Conservation (phyloP, 2,797 vertebrate genomes). For the Tokudaia muenninki region DNA sequence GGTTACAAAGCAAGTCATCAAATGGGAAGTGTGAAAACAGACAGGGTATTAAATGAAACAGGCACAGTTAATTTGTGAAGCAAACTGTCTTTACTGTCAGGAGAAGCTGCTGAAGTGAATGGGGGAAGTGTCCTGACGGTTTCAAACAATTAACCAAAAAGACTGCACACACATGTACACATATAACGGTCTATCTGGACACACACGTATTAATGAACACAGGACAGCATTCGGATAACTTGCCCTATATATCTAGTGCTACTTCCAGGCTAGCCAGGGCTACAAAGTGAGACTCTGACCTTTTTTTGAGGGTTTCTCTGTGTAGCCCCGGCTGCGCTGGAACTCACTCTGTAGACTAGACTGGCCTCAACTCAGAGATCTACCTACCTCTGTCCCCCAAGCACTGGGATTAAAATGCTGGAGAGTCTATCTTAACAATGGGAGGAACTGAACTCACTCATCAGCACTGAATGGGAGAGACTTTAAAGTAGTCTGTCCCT, state of each 20-base stretch:
- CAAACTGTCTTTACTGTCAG: conserved; percentile 10
- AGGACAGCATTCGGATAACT: neutral
- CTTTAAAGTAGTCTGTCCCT: neutral
- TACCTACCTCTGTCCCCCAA: neutral
- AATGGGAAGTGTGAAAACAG: neutral
- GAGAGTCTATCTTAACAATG: conserved; percentile 34
- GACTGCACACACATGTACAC: neutral
- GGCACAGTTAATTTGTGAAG: neutral
- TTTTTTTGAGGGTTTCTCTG: neutral
- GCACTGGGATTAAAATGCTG: neutral
- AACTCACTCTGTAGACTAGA: neutral
- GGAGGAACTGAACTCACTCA: neutral
- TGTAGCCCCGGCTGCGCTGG: neutral
- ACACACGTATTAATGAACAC: neutral
- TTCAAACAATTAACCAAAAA: conserved; percentile 16
- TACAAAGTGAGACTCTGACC: neutral
- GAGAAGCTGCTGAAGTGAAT: neutral
- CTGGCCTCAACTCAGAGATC: neutral
- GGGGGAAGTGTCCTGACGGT: neutral
- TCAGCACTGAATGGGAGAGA: neutral
- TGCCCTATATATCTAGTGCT: neutral
- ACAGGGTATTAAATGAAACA: neutral
- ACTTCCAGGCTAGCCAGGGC: neutral
- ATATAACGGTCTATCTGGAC: neutral
- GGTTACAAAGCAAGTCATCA: conserved; percentile 3